Evolutionary conservation across 1,140 invertebrate genomes (phyloP).

Genomic region (Ptiloglossa arizonensis): DNA sequence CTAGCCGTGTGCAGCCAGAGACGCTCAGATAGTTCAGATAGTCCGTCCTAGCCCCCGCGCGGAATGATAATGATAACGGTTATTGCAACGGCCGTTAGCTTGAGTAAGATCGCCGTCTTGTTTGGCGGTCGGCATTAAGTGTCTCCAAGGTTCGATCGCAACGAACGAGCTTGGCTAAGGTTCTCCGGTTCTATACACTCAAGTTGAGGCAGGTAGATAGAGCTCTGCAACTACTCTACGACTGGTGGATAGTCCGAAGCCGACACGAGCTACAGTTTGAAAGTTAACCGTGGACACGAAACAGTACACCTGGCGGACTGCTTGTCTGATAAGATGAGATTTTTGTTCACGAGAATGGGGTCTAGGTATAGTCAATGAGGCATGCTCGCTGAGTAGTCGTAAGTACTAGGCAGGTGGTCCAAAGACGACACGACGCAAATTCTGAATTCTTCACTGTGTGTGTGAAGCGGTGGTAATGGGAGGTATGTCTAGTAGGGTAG

Average conservation of each 20-base stretch:
- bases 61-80: conserved; percentile 66
- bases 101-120: conserved; percentile 64
- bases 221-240: background rate
- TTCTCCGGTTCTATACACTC: too few species aligned
- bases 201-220: background rate
- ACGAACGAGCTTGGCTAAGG: conserved; percentile 9
- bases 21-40: conserved; percentile 55
- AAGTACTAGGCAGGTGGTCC: too few species aligned
- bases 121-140: conserved; percentile 43
- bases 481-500: too few species aligned
- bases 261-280: background rate
- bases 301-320: too few species aligned
- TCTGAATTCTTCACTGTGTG: too few species aligned
- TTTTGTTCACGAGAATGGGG: too few species aligned
- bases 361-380: too few species aligned
- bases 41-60: conserved; percentile 35
- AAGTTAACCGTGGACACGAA: background rate
- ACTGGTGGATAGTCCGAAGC: background rate
- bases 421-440: too few species aligned
- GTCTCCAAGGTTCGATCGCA: conserved; percentile 58
- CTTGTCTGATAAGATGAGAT: background rate
- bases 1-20: conserved; percentile 47
- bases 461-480: too few species aligned
- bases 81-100: conserved; percentile 57
- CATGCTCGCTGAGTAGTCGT: too few species aligned